These are phyloP conservation scores for Steinernema carpocapsae DNA, from an alignment of 2,888 invertebrate species.

Conservation along the genomic window DNA sequence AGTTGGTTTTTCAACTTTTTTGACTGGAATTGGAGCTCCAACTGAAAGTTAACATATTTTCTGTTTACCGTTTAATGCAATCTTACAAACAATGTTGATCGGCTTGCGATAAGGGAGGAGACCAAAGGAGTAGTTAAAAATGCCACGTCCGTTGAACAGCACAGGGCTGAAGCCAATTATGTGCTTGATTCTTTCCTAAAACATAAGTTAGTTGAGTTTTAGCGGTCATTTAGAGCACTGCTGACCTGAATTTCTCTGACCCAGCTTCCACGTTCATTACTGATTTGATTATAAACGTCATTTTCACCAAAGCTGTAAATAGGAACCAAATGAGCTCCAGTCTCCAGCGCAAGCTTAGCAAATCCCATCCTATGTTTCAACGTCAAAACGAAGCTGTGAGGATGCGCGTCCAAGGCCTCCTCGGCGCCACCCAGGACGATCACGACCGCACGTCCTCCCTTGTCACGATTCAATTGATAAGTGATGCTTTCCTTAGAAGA, in stretches of 20 bases:
- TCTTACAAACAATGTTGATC: slow-evolving; percentile 39
- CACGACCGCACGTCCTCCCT: slow-evolving; percentile 71
- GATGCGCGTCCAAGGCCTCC: slow-evolving; percentile 79
- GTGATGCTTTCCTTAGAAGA: slow-evolving; percentile 75
- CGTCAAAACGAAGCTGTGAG: slow-evolving; percentile 36
- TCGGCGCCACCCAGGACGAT: slow-evolving; percentile 86
- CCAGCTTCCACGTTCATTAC: slow-evolving; percentile 26
- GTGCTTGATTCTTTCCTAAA: slow-evolving; percentile 20
- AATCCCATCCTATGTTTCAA: slow-evolving; percentile 46
- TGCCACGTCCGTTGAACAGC: slow-evolving; percentile 32
- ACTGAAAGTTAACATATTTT: slow-evolving; percentile 23
- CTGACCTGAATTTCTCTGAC: slow-evolving; percentile 26
- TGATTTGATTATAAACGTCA: slow-evolving; percentile 17
- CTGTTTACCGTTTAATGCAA: not conserved
- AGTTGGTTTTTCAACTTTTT: slow-evolving; percentile 36
- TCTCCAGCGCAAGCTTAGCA: slow-evolving; percentile 44
- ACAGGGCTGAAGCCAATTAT: slow-evolving; percentile 36
- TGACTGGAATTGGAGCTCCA: slow-evolving; percentile 33
- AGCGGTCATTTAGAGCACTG: not conserved
- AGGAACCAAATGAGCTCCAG: slow-evolving; percentile 39
- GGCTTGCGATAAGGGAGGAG: slow-evolving; percentile 36
- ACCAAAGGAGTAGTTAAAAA: slow-evolving; percentile 35
- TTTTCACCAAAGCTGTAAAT: slow-evolving; percentile 38
- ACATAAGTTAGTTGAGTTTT: not conserved
- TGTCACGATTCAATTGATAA: slow-evolving; percentile 23